Evolutionary conservation across 2,888 invertebrate species (phyloP).

Genomic region (Gasteruption jaculator): DNA sequence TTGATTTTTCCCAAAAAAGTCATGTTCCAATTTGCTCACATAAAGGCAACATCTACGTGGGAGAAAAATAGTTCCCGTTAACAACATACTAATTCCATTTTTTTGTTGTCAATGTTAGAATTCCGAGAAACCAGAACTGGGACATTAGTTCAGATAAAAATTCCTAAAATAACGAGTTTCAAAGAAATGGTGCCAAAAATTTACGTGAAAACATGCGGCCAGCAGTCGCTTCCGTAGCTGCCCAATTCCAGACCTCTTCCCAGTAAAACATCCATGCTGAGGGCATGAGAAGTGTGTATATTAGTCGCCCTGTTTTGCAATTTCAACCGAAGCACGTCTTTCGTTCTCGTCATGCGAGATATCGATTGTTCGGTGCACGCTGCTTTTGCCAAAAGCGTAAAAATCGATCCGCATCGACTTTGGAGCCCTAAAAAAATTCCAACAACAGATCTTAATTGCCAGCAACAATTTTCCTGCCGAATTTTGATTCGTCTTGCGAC

Average conservation of each 20-base stretch:
- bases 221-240: constrained; percentile 88
- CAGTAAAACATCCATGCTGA: constrained; percentile 88
- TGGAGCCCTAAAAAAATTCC: constrained; percentile 65
- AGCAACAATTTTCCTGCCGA: too few species aligned
- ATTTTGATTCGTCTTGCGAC: too few species aligned
- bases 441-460: too few species aligned
- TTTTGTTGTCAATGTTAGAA: too few species aligned
- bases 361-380: constrained; percentile 70
- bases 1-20: constrained; percentile 80
- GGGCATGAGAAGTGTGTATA: constrained; percentile 81
- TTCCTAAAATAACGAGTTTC: neutral
- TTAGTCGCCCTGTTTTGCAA: constrained; percentile 64
- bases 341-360: constrained; percentile 46
- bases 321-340: constrained; percentile 46
- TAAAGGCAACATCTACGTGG: constrained; percentile 75
- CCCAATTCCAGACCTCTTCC: constrained; percentile 85
- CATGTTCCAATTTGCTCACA: constrained; percentile 87
- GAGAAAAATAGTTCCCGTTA: constrained; percentile 8
- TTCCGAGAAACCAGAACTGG: too few species aligned
- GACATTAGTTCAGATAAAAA: too few species aligned
- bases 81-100: neutral
- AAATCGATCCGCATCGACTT: constrained; percentile 84
- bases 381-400: constrained; percentile 80
- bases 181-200: constrained; percentile 17
- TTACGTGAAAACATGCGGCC: constrained; percentile 88